These are phyloP conservation scores for Morone chrysops DNA, from an alignment of 2,113 vertebrate species.

Conservation along the genomic window DNA sequence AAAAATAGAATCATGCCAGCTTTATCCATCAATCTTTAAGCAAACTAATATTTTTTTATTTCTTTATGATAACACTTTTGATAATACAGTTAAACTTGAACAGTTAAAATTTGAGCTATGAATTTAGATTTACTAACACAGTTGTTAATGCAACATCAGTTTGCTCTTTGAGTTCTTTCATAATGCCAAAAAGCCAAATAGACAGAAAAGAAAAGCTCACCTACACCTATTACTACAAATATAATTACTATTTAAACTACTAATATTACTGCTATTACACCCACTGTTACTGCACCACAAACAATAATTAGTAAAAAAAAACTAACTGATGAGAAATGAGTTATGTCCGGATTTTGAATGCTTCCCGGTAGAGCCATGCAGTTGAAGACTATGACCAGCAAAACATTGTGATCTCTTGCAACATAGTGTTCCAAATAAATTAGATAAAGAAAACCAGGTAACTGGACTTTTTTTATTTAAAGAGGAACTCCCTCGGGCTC, in stretches of 20 bases:
- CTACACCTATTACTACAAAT: background rate
- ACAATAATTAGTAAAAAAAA: background rate
- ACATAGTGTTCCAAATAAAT: background rate
- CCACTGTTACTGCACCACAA: background rate
- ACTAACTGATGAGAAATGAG: background rate
- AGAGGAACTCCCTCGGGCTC: constrained; percentile 30
- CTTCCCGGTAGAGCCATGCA: too few relatives aligned
- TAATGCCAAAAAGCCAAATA: background rate
- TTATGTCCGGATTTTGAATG: background rate
- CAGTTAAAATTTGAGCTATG: too few relatives aligned
- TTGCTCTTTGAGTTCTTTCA: background rate
- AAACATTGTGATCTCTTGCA: background rate
- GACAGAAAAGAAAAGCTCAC: background rate
- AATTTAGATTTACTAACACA: too few relatives aligned
- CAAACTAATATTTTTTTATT: too few relatives aligned
- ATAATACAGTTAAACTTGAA: too few relatives aligned
- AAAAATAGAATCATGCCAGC: too few relatives aligned
- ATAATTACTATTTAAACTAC: background rate
- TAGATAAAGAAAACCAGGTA: constrained; percentile 39
- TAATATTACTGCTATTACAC: background rate
- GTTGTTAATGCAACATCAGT: too few relatives aligned
- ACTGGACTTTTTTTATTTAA: constrained; percentile 9
- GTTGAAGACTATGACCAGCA: background rate
- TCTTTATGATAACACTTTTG: too few relatives aligned
- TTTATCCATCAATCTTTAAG: too few relatives aligned